Evolutionary conservation across 2,797 vertebrate genomes (phyloP).

Genomic region (Sebastes elongatus): DNA sequence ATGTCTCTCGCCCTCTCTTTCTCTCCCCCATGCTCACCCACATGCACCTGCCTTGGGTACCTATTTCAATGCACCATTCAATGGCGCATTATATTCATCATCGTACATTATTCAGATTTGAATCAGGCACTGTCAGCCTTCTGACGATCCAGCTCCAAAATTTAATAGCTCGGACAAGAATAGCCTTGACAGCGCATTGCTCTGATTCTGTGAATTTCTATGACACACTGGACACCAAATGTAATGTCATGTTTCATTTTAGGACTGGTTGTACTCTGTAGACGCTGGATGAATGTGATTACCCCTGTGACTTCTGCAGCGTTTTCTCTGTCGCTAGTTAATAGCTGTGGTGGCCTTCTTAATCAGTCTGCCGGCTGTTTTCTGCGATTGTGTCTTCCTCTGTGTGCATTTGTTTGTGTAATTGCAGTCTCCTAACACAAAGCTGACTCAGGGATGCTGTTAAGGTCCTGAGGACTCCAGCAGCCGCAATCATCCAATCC

Average conservation of each 20-base stretch:
- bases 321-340: conserved; percentile 43
- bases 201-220: conserved; percentile 65
- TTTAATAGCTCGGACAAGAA: conserved; percentile 76
- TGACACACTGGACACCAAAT: conserved; percentile 35
- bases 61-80: conserved; percentile 72
- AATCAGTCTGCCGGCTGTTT: conserved; percentile 53
- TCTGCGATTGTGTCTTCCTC: conserved; percentile 27
- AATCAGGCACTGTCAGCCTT: conserved; percentile 77
- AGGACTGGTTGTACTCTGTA: conserved; percentile 26
- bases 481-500: conserved; percentile 12
- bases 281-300: conserved; percentile 48
- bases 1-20: background rate
- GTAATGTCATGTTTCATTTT: conserved; percentile 47
- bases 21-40: conserved; percentile 17
- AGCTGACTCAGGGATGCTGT: conserved; percentile 41
- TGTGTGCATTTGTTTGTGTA: conserved; percentile 3
- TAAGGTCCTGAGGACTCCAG: background rate
- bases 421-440: conserved; percentile 6
- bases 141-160: conserved; percentile 65
- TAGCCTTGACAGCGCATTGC: conserved; percentile 73
- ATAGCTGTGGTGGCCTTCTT: conserved; percentile 42
- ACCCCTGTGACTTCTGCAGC: conserved; percentile 32
- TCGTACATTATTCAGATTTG: conserved; percentile 81
- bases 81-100: conserved; percentile 70
- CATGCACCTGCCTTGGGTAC: conserved; percentile 58